A percentile compares a stretch with the other conserved stretches of the same genome.
phyloP scores from a whole-genome alignment of 2,113 vertebrate species.

The Chloroceryle aenea region DNA sequence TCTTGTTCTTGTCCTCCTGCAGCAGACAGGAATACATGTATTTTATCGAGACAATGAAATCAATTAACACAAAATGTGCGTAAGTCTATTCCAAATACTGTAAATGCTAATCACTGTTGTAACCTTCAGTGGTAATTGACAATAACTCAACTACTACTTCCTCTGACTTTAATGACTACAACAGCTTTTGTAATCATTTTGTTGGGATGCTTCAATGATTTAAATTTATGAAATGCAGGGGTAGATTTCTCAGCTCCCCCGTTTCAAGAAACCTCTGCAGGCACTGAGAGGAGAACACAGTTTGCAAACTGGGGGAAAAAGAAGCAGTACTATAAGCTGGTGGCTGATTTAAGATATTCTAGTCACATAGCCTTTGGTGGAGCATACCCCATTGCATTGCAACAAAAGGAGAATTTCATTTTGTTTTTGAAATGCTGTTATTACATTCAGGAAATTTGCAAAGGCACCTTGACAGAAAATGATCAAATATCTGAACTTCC shows the following conservation, averaged over 20 bases:
- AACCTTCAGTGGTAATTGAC: conserved; percentile 18
- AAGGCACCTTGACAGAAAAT: conserved; percentile 80
- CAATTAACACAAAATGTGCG: neutral
- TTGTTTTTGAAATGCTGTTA: conserved; percentile 74
- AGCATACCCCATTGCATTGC: conserved; percentile 33
- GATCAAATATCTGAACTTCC: conserved; percentile 77
- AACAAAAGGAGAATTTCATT: conserved; percentile 66
- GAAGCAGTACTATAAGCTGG: neutral
- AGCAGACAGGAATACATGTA: neutral
- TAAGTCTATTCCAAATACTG: neutral
- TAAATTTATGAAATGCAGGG: neutral
- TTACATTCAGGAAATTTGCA: conserved; percentile 68
- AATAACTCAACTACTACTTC: neutral
- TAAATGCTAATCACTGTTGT: neutral
- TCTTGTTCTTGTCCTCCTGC: neutral
- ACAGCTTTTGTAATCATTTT: conserved; percentile 27
- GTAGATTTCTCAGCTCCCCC: neutral
- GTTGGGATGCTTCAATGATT: neutral
- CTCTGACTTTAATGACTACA: conserved; percentile 1
- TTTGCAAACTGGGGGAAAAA: neutral
- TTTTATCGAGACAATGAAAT: neutral
- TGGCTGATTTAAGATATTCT: conserved; percentile 54
- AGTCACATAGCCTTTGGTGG: conserved; percentile 35
- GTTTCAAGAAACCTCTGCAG: neutral
- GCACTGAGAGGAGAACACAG: neutral